Evolutionary conservation across 1,140 invertebrate genomes (phyloP), one percentile per base, ranked within the genome.

Genomic region (Aphelenchoides avenae): DNA sequence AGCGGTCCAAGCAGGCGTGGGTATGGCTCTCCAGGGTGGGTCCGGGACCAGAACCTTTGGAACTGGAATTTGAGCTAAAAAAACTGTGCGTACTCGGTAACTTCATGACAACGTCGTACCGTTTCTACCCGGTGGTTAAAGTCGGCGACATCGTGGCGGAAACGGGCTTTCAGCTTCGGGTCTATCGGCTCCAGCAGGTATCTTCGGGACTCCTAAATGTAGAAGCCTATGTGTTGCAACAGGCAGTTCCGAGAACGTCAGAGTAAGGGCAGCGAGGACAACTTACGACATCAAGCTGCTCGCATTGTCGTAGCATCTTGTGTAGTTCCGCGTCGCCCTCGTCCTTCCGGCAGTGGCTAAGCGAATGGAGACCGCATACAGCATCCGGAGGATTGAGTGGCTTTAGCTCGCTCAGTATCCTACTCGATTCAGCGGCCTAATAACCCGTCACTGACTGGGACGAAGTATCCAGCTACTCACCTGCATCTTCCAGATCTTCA

Each of bases 21-120:
- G 1, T 34, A 30, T 11, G 29, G 27, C 41, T 60, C 49, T 11
- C 20, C 20, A 4, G 57, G 44, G 34, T 50, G 61, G 15, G 26
- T 53, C 22, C 36, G 36, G 6, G 39, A 26, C 57, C 57, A 60
- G 27, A 41, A 60, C 0, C 59, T 54, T 31, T 64, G 40, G n/a
- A 60, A 60, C 29, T 37, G 60, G 36, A 60, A 34, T 2, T 48
- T 47, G 40, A 60, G 59, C 57, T 60, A 20, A 60, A 59, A 44
- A 26, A 52, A 47, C 29, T 59, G 60, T n/a, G n/a, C 1, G 22
- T 15, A 48, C 11, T 18, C 30, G 4, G 7, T 13, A 31, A 56
- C 5, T 27, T 56, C 29, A 31, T 31, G 5, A 13, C 15, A 20
- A 7, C 26, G 29, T 26, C 53, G 33, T 50, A 60, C 57, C 26